Evolutionary conservation across 2,888 invertebrate genomes (phyloP), one percentile per base, ranked within the genome.

Genomic region (Polietes domitor): DNA sequence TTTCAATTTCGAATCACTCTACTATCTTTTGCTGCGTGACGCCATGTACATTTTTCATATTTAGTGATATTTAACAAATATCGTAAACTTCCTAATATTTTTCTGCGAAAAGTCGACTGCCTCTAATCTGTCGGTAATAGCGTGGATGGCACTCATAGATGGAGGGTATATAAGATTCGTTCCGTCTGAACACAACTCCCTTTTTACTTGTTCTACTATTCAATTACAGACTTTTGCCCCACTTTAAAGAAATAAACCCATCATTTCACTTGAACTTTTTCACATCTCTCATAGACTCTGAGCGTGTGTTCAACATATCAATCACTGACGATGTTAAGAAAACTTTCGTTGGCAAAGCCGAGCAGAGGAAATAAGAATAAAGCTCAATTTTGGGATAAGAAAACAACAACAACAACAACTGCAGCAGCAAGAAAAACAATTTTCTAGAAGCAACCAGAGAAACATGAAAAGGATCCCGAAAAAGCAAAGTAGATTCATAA

Each of bases 401-500:
- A 17, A 53, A 21, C 53, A 53, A 53, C 17, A 19, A 9, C 7
- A n/a, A n/a, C 43, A 43, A n/a, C 10, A n/a, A 43, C 3, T 9
- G 10, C 3, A 43, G 10, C 2, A 10, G 12, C 5, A 50, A 50
- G n/a, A 63, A 63, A 61, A 63, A 37, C 6, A 19, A 41, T 41
- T 17, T 61, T 65, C 19, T 41, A 5, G 10, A 9, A 65, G n/a
- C 12, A 65, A 65, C 7, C 2, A n/a, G 17, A 32, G 17, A 4
- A 24, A 26, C 61, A 61, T 58, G 58, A 58, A 58, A 26, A 15
- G 10, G 28, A 61, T 61, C 61, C 61, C 61, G 26, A 76, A 61
- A 76, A 61, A 5, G 12, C 1, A 76, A 79, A 83, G 68, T 61
- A 73, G 72, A 79, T 76, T 65, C 58, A 77, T 73, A 79, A 80